phyloP scores from a whole-genome alignment of 2,113 vertebrate species.

The Trichomycterus rosablanca region DNA sequence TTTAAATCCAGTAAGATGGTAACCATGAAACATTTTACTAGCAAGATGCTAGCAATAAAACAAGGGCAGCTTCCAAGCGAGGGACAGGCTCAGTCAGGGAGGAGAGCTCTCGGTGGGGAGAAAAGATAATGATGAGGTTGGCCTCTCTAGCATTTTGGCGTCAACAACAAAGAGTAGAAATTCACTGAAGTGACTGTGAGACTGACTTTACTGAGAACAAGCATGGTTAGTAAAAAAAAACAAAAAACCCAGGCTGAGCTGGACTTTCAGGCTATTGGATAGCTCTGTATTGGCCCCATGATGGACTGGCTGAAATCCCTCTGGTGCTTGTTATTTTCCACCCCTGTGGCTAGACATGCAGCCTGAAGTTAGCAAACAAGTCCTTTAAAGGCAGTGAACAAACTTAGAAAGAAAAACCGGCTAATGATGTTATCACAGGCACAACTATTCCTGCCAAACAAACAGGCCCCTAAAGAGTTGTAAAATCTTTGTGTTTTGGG shows the following conservation, averaged over 20 bases:
- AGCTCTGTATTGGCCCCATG: conserved; percentile 36
- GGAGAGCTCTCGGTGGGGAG: conserved; percentile 58
- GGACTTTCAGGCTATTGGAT: conserved; percentile 27
- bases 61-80: conserved; percentile 30
- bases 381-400: conserved; percentile 33
- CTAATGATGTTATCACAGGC: conserved; percentile 44
- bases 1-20: conserved; percentile 71
- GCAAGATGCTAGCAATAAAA: conserved; percentile 56
- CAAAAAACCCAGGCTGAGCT: conserved; percentile 45
- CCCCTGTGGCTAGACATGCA: conserved; percentile 64
- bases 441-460: conserved; percentile 31
- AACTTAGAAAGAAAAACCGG: conserved; percentile 49
- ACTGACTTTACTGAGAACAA: conserved; percentile 48
- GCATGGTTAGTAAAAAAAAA: conserved; percentile 52
- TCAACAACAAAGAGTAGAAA: conserved; percentile 47
- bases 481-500: conserved; percentile 28
- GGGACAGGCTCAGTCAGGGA: conserved; percentile 28
- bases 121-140: conserved; percentile 57
- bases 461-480: conserved; percentile 43
- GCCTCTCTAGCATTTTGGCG: conserved; percentile 54
- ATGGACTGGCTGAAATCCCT: conserved; percentile 61
- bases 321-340: conserved; percentile 78
- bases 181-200: conserved; percentile 48
- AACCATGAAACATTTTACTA: conserved; percentile 57
- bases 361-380: conserved; percentile 51